Evolutionary conservation across 2,888 invertebrate species (phyloP).

Genomic region (Agonopterix arenella): DNA sequence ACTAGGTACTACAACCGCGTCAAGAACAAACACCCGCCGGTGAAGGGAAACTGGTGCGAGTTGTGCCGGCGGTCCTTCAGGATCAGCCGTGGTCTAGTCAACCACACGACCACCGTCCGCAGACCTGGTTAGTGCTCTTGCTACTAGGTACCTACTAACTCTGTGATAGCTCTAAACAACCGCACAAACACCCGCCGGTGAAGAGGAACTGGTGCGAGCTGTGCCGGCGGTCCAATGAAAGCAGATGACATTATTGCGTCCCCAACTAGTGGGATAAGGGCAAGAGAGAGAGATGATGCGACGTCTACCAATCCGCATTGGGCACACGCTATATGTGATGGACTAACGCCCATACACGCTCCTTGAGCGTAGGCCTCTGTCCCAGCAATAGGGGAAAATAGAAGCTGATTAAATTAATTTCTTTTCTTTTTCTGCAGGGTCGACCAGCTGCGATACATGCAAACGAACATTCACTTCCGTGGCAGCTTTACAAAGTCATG

Average conservation of each 20-base stretch:
- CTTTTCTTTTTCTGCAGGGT: conserved; percentile 10
- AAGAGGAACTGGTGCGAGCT: conserved; percentile 32
- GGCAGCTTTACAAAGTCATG: conserved; percentile 38
- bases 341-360: no score
- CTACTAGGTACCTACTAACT: no score
- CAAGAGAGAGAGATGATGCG: no score
- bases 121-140: conserved; percentile 12
- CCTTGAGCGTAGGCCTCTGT: no score
- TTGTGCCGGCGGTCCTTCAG: conserved; percentile 41
- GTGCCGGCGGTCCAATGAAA: conserved; percentile 18
- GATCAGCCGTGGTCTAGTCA: conserved; percentile 31
- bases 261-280: no score
- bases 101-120: conserved; percentile 41
- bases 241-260: no score
- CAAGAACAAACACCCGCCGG: conserved; percentile 46
- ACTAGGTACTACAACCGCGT: conserved; percentile 27
- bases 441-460: conserved; percentile 34
- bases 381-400: no score
- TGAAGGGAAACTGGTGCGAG: conserved; percentile 31
- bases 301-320: no score
- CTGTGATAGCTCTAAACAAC: no score
- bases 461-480: conserved; percentile 31
- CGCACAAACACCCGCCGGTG: conserved; percentile 46
- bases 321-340: no score
- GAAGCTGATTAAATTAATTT: no score